Evolutionary conservation across 1,140 invertebrate species (phyloP).

Genomic region (Lucilia sericata): DNA sequence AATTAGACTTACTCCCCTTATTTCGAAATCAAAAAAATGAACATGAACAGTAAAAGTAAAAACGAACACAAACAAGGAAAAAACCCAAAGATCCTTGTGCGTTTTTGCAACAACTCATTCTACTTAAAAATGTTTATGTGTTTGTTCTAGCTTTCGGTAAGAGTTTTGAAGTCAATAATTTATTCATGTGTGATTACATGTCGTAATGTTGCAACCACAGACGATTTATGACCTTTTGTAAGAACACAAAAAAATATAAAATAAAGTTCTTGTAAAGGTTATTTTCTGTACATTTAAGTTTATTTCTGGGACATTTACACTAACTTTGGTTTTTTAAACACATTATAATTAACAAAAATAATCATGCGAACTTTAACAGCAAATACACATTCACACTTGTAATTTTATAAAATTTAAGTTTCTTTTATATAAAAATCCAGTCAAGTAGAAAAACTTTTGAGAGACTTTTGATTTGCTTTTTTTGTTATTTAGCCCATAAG

Average conservation of each 20-base stretch:
- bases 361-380: not conserved
- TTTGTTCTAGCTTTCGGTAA: not conserved
- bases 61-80: not conserved
- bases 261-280: constrained; percentile 9
- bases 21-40: not conserved
- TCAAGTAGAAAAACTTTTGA: not conserved
- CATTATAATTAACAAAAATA: not conserved
- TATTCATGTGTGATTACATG: constrained; percentile 66
- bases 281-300: not conserved
- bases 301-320: not conserved
- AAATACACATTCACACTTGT: not conserved
- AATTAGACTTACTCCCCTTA: not conserved
- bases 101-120: not conserved
- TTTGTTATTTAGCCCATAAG: not conserved
- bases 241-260: not conserved
- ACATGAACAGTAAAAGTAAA: not conserved
- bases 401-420: not conserved
- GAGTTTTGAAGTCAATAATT: constrained; percentile 57
- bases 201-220: constrained; percentile 64
- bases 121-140: not conserved
- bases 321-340: not conserved
- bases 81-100: not conserved
- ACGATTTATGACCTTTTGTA: constrained; percentile 59
- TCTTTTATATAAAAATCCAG: not conserved
- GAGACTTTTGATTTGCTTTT: not conserved